Conservation (phyloP, 2,888 invertebrate species). For the Pristionchus mayeri region DNA sequence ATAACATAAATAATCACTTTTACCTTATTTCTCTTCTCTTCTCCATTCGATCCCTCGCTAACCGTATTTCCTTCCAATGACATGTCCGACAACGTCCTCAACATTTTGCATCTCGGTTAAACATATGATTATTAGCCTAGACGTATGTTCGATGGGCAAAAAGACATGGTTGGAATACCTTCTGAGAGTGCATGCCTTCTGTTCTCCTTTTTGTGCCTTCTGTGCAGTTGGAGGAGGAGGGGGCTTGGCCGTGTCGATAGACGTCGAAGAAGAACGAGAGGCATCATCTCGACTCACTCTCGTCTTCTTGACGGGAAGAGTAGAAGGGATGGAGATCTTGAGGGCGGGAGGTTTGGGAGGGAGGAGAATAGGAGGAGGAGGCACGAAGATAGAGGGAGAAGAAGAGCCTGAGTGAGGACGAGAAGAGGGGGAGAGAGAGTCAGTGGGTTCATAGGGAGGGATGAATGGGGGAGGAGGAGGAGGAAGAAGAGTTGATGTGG, state of each 20-base stretch:
- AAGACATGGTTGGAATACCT: background rate
- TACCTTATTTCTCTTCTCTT: background rate
- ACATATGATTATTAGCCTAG: background rate
- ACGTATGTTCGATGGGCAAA: too few species aligned
- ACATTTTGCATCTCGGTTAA: background rate
- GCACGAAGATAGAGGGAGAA: conserved; percentile 12
- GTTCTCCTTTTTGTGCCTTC: background rate
- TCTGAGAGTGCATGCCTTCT: background rate
- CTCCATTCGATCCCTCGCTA: background rate
- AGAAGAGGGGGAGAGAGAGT: background rate
- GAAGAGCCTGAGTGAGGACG: conserved; percentile 7
- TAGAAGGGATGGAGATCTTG: conserved; percentile 29
- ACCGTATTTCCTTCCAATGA: background rate
- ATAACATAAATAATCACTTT: background rate
- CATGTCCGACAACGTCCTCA: conserved; percentile 11
- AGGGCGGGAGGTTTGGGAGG: background rate
- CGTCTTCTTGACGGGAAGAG: background rate
- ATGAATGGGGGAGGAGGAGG: background rate
- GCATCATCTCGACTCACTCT: too few species aligned
- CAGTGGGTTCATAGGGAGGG: background rate
- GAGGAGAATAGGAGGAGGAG: background rate
- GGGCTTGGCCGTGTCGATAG: background rate
- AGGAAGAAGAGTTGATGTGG: background rate
- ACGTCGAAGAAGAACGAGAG: background rate
- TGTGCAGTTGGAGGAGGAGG: background rate